Evolutionary conservation across 2,888 invertebrate genomes (phyloP).

Genomic region (Perithous albicinctus): DNA sequence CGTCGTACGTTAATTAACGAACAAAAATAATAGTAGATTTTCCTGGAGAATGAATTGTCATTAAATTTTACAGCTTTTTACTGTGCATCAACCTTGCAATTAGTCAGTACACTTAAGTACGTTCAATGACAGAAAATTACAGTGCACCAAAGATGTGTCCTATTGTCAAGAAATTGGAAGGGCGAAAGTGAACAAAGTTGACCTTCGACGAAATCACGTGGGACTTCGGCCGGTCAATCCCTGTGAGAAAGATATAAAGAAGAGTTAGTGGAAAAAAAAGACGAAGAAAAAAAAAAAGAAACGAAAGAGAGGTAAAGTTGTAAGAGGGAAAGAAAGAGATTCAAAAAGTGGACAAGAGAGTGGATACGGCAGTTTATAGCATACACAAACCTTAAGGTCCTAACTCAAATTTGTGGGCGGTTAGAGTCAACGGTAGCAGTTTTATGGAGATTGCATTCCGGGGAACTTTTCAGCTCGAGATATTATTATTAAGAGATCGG

Average conservation of each 20-base stretch:
- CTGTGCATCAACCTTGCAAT: background rate
- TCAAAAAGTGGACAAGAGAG: slow-evolving; percentile 19
- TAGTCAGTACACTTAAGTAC: background rate
- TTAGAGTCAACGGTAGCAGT: slow-evolving; percentile 77
- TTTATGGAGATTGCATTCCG: slow-evolving; percentile 84
- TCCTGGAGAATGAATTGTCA: background rate
- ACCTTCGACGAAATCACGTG: slow-evolving; percentile 24
- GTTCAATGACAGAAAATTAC: slow-evolving; percentile 19
- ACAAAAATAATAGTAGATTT: background rate
- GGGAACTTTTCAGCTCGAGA: slow-evolving; percentile 65
- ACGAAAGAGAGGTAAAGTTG: background rate
- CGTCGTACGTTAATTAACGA: background rate
- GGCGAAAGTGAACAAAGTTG: background rate
- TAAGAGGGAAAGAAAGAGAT: slow-evolving; percentile 2
- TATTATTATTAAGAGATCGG: slow-evolving; percentile 81
- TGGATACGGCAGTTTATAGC: slow-evolving; percentile 14
- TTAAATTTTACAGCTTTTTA: slow-evolving; percentile 5
- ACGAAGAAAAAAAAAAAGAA: background rate
- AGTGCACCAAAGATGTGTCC: background rate
- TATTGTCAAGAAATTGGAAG: background rate
- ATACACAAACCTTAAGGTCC: slow-evolving; percentile 15
- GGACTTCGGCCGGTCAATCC: slow-evolving; percentile 5
- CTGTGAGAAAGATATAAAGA: slow-evolving; percentile 10
- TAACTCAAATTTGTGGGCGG: slow-evolving; percentile 78
- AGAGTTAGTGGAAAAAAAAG: slow-evolving; percentile 13